These are phyloP conservation scores for Microctenopoma stevenorrisi DNA, from an alignment of 2,797 vertebrate species.

Conservation along the genomic window DNA sequence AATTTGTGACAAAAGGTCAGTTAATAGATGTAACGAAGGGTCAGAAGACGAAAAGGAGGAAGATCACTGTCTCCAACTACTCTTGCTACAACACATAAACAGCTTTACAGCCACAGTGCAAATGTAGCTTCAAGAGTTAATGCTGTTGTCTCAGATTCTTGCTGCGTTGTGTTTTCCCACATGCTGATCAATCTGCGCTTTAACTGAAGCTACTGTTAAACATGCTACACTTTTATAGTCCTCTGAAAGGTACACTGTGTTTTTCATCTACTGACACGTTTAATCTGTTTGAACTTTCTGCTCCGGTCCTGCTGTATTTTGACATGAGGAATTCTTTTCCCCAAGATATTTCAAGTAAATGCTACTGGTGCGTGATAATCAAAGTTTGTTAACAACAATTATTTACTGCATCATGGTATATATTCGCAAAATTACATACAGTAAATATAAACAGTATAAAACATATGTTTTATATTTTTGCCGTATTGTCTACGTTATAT, in stretches of 20 bases:
- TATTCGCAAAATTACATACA: not conserved
- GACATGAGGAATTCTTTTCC: not conserved
- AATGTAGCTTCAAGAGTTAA: constrained; percentile 19
- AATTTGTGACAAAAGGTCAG: not conserved
- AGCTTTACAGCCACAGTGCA: constrained; percentile 11
- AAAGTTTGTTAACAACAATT: not conserved
- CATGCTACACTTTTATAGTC: constrained; percentile 1
- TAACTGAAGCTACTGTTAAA: constrained; percentile 12
- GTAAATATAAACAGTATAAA: not conserved
- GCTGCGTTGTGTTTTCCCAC: constrained; percentile 10
- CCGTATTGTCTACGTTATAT: constrained; percentile 10
- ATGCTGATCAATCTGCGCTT: constrained; percentile 30
- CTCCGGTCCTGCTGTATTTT: constrained; percentile 11
- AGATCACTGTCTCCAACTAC: not conserved
- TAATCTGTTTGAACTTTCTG: not conserved
- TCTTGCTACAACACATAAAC: constrained; percentile 9
- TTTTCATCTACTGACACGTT: constrained; percentile 12
- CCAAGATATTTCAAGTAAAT: not conserved
- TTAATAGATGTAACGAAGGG: not conserved
- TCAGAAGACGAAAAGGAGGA: constrained; percentile 9
- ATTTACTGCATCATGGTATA: not conserved
- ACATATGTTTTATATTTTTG: constrained; percentile 1
- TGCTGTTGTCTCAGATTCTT: constrained; percentile 19
- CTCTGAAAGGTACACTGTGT: not conserved
- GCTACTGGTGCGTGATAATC: not conserved